These are phyloP conservation scores for Acanthiza pusilla DNA, from an alignment of 2,797 vertebrate genomes.

Conservation along the genomic window DNA sequence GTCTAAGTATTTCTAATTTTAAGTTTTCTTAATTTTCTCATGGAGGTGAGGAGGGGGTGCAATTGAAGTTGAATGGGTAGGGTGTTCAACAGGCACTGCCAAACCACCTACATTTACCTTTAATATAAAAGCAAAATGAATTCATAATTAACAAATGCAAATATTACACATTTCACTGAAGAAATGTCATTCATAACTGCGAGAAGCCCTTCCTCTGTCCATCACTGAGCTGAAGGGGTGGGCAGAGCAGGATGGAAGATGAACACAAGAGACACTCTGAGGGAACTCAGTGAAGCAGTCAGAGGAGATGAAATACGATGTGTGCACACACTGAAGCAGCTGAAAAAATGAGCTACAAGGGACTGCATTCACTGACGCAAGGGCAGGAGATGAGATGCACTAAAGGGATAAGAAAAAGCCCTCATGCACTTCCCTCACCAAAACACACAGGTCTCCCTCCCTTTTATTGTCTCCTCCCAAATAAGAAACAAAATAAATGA, in stretches of 20 bases:
- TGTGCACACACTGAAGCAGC: conserved; percentile 37
- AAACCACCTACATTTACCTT: background rate
- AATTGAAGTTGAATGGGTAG: background rate
- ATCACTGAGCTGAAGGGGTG: conserved; percentile 23
- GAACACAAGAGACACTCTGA: conserved; percentile 17
- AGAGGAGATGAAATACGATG: conserved; percentile 28
- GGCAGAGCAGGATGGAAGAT: conserved; percentile 52
- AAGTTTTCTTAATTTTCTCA: background rate
- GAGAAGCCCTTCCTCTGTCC: conserved; percentile 27
- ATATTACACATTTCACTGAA: conserved; percentile 39
- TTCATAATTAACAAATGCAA: background rate
- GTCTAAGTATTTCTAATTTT: background rate
- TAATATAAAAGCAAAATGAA: background rate
- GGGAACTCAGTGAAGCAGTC: conserved; percentile 49
- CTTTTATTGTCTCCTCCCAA: background rate
- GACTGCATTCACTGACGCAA: background rate
- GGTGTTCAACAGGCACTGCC: background rate
- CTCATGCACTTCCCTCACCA: background rate
- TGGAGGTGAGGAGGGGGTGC: fast-evolving
- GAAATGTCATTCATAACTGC: background rate
- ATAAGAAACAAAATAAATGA: background rate
- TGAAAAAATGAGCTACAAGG: conserved; percentile 17
- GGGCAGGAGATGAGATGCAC: conserved; percentile 10
- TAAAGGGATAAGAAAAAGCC: conserved; percentile 15
- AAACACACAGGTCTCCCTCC: background rate